These are phyloP conservation scores for Diplosoma virens DNA, from an alignment of 23 tunicate genomes.

Conservation along the genomic window DNA sequence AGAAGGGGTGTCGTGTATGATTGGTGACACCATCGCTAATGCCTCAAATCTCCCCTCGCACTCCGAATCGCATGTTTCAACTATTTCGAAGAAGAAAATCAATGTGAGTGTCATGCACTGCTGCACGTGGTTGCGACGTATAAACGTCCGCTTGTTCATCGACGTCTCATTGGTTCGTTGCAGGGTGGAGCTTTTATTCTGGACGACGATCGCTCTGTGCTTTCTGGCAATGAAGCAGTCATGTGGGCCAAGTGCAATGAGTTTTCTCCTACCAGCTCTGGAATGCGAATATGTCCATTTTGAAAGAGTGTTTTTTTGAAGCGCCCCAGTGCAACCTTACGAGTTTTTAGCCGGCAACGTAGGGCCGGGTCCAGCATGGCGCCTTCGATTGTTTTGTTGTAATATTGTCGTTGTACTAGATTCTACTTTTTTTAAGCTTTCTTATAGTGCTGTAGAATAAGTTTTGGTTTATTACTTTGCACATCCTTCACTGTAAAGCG, in stretches of 20 bases:
- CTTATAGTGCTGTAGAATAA: no score
- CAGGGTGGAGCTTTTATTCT: conserved; percentile 67
- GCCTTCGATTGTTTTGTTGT: no score
- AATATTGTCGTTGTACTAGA: no score
- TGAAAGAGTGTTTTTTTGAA: no score
- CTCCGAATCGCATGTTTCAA: conserved; percentile 55
- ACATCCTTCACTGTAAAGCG: no score
- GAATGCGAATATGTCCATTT: conserved; percentile 67
- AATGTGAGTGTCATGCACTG: conserved; percentile 6
- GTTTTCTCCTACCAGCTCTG: conserved; percentile 87
- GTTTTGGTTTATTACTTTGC: no score
- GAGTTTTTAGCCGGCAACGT: no score
- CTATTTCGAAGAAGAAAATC: conserved; percentile 56
- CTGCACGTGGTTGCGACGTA: background rate
- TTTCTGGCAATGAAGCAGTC: conserved; percentile 81
- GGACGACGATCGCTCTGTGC: conserved; percentile 70
- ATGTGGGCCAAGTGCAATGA: conserved; percentile 89
- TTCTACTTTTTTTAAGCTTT: no score
- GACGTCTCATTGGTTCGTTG: background rate
- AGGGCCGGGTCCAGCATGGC: no score
- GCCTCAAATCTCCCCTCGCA: conserved; percentile 77
- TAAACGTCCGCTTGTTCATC: no score
- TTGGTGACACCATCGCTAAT: conserved; percentile 24
- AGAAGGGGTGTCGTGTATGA: conserved; percentile 35
- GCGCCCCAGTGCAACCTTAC: no score